These are phyloP conservation scores for Notarius quadriscutis DNA, from an alignment of 2,113 vertebrate species.

Conservation along the genomic window DNA sequence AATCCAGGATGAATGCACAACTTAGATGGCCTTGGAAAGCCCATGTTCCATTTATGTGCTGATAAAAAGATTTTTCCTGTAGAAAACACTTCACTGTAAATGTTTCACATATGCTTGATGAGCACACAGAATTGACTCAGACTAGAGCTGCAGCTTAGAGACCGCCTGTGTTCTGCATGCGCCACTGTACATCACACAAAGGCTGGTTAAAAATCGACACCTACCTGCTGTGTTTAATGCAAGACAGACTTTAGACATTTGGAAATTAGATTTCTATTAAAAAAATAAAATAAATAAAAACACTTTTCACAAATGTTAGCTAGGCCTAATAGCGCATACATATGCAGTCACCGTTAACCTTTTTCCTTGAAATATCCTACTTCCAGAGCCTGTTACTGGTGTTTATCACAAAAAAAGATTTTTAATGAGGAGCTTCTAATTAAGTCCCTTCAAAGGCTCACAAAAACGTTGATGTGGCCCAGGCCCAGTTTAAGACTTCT, in stretches of 20 bases:
- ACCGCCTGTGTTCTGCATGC: neutral
- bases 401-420: neutral
- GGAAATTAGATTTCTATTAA: neutral
- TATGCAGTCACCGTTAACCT: neutral
- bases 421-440: neutral
- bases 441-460: neutral
- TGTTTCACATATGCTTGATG: neutral
- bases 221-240: neutral
- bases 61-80: neutral
- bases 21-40: neutral
- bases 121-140: neutral
- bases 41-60: neutral
- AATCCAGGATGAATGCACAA: neutral
- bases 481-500: neutral
- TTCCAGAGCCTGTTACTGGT: neutral
- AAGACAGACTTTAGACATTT: neutral
- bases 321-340: neutral
- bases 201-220: neutral
- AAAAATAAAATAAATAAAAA: too few species aligned
- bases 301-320: neutral
- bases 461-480: neutral
- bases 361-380: neutral
- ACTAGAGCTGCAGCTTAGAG: neutral
- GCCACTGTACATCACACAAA: neutral
- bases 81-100: neutral